phyloP scores from a whole-genome alignment of 2,113 vertebrate genomes.

The Lipotes vexillifer region DNA sequence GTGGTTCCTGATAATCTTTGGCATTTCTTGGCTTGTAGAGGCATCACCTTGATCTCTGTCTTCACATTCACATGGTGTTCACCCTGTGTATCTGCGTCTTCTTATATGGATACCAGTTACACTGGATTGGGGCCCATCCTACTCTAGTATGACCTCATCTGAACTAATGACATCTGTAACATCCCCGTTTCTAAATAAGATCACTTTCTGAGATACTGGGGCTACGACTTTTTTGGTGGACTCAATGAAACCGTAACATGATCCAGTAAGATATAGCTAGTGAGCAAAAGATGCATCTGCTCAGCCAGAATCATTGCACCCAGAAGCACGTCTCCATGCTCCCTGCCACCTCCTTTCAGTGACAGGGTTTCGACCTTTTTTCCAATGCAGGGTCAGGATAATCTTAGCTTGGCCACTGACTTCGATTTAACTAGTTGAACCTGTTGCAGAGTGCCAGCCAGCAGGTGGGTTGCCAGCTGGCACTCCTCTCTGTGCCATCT shows the following conservation, averaged over 20 bases:
- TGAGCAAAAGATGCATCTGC: background rate
- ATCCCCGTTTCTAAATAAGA: background rate
- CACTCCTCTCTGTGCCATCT: background rate
- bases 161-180: background rate
- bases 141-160: background rate
- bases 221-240: background rate
- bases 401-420: constrained; percentile 8
- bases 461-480: background rate
- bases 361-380: background rate
- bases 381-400: background rate
- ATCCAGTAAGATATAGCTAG: background rate
- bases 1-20: background rate
- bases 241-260: background rate
- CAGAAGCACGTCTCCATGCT: background rate
- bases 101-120: background rate
- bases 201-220: background rate
- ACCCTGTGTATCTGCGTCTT: background rate
- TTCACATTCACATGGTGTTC: background rate
- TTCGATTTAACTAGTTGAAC: constrained; percentile 6
- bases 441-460: background rate
- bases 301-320: background rate
- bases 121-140: background rate
- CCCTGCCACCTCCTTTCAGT: background rate
- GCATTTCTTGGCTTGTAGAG: background rate
- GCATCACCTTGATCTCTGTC: background rate